Percentiles rank a stretch among this genome's conserved stretches.
phyloP scores from a whole-genome alignment of 2,113 vertebrate species.

The Calyptommatus sinebrachiatus region DNA sequence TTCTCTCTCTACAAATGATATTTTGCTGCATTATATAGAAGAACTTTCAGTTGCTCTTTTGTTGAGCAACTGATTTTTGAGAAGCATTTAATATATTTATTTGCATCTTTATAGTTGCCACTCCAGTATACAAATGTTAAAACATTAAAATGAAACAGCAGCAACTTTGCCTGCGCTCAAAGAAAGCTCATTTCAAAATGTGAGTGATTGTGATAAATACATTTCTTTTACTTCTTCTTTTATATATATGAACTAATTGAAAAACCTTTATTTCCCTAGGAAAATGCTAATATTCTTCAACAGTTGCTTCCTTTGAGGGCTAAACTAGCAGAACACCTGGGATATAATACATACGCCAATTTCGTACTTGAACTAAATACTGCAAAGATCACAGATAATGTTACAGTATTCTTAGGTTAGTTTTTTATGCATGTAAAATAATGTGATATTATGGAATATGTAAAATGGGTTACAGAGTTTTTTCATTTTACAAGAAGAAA shows the following conservation, averaged over 20 bases:
- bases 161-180: too few relatives aligned
- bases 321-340: slow-evolving; percentile 83
- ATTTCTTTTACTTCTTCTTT: slow-evolving; percentile 8
- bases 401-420: slow-evolving; percentile 85
- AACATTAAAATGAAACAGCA: too few relatives aligned
- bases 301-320: slow-evolving; percentile 83
- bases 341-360: slow-evolving; percentile 85
- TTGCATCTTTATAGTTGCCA: too few relatives aligned
- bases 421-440: slow-evolving; percentile 36
- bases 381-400: slow-evolving; percentile 83
- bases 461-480: slow-evolving; percentile 1
- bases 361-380: slow-evolving; percentile 94
- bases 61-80: too few relatives aligned
- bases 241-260: slow-evolving; percentile 2
- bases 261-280: slow-evolving; percentile 68
- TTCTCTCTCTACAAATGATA: too few relatives aligned
- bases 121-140: too few relatives aligned
- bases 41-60: too few relatives aligned
- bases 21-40: too few relatives aligned
- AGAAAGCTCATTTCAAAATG: neutral
- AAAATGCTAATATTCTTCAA: slow-evolving; percentile 86
- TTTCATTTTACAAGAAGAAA: neutral
- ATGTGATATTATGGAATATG: neutral
- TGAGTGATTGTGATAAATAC: neutral
- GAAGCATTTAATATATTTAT: too few relatives aligned